Evolutionary conservation across 2,797 vertebrate species (phyloP), one percentile per base, ranked within the genome.

Genomic region (Enoplosus armatus): DNA sequence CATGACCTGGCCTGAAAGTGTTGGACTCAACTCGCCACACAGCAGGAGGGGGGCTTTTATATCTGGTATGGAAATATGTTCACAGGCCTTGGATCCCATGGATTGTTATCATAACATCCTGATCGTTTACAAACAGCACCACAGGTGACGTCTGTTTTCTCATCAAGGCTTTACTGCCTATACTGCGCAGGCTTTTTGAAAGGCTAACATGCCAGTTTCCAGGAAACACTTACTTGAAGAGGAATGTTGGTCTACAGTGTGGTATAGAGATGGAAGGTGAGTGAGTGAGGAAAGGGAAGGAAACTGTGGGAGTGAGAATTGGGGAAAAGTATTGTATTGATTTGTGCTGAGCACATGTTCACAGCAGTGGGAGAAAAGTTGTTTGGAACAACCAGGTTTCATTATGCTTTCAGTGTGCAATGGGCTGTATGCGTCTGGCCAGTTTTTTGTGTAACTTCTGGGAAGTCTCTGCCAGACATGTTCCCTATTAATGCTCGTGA

Each of bases 81-180:
- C 74, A 67, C 71, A 70, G 53, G 33, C 65, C 72, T 78, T 53
- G 48, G 58, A 80, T 58, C 79, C 31, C 48, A 50, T 45, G 62
- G 47, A 74, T 83, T 61, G 29, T 75, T 84, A 72, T 64, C 71
- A 87, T 73, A 78, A 86, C 79, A 86, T 89, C 79, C 85, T 80
- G 79, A 84, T 87, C 60, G 58, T 72, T 82, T 83, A 66, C 76
- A 62, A 86, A 80, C 72, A 63, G 77, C 83, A 33, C 55, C 11
- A n/a, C 41, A 67, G 79, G 80, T 79, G 70, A 77, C 66, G 7
- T 71, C 61, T 72, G 59, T 77, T 78, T 83, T 50, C 58, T 65
- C 9, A 27, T 48, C 15, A 18, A 67, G 47, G 39, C 31, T 70
- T 63, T 61, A 50, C 63, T 50, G 63, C 54, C 63, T 41, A 26